phyloP scores from a whole-genome alignment of 2,797 vertebrate genomes.

The Megalops cyprinoides region DNA sequence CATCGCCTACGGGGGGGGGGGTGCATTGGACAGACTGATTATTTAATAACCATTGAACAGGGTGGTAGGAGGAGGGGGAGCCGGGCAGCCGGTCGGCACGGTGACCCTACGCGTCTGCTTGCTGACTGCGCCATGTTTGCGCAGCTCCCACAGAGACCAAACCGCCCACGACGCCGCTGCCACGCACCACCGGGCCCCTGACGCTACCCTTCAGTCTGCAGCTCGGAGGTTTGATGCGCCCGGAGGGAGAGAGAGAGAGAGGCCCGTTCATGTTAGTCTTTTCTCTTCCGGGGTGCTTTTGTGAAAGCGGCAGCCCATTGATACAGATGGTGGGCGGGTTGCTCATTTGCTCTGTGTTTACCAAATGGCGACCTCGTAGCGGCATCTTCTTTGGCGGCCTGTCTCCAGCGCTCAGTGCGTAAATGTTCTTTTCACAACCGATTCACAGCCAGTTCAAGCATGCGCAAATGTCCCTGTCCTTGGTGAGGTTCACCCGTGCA shows the following conservation, averaged over 20 bases:
- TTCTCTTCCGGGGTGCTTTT: too few relatives aligned
- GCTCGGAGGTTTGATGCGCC: background rate
- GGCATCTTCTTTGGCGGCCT: background rate
- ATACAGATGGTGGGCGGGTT: background rate
- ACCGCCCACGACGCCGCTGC: background rate
- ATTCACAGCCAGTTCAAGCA: conserved; percentile 47
- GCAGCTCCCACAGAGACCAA: background rate
- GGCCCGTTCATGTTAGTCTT: too few relatives aligned
- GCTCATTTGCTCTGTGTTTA: background rate
- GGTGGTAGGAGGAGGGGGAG: background rate
- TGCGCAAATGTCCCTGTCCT: conserved; percentile 31
- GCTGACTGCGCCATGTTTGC: too few relatives aligned
- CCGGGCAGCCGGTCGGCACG: background rate
- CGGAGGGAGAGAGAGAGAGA: too few relatives aligned
- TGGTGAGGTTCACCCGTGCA: conserved; percentile 58
- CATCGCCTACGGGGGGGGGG: conserved; percentile 51
- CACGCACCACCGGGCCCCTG: too few relatives aligned
- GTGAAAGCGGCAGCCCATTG: background rate
- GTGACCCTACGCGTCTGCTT: background rate
- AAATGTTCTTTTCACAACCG: conserved; percentile 58
- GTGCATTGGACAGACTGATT: conserved; percentile 60
- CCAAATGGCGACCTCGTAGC: too few relatives aligned
- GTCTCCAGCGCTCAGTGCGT: background rate
- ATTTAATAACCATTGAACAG: conserved; percentile 46
- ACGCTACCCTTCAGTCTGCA: background rate